Percentiles rank a stretch among this genome's conserved stretches.
These are phyloP conservation scores for Apeira syringaria DNA, from an alignment of 2,888 invertebrate genomes.

Conservation along the genomic window DNA sequence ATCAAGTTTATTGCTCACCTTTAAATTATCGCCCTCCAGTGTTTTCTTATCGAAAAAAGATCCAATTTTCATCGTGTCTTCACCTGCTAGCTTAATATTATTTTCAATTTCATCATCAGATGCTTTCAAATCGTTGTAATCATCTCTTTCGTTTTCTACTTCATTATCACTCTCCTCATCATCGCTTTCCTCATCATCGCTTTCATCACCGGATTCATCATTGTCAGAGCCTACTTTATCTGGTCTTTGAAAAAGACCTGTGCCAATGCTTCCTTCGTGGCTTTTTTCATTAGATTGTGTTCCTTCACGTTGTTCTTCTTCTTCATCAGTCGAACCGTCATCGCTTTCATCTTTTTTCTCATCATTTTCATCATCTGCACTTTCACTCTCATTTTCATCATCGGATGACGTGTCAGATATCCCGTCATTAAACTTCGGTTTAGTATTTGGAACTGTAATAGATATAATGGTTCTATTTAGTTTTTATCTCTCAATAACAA, in stretches of 20 bases:
- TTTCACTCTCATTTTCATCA: slow-evolving; percentile 45
- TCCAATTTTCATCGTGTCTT: slow-evolving; percentile 47
- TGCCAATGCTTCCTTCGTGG: slow-evolving; percentile 7
- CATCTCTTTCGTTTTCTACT: slow-evolving; percentile 27
- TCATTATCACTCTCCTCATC: slow-evolving; percentile 22
- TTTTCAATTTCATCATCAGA: slow-evolving; percentile 65
- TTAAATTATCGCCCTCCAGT: slow-evolving; percentile 62
- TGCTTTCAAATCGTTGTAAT: slow-evolving; percentile 77
- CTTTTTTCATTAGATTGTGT: slow-evolving; percentile 21
- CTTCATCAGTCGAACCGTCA: slow-evolving; percentile 24
- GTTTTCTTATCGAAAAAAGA: slow-evolving; percentile 61
- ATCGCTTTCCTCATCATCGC: slow-evolving; percentile 1
- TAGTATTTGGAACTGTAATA: slow-evolving; percentile 65
- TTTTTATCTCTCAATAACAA: too few relatives aligned
- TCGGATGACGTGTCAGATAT: slow-evolving; percentile 66
- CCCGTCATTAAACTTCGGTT: slow-evolving; percentile 66
- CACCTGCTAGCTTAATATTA: slow-evolving; percentile 42
- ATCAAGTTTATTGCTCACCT: slow-evolving; percentile 57
- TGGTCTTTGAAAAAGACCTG: slow-evolving; percentile 24
- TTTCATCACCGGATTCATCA: slow-evolving; percentile 1
- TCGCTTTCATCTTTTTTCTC: slow-evolving; percentile 38
- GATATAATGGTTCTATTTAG: too few relatives aligned
- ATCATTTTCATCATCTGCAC: slow-evolving; percentile 45
- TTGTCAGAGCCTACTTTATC: slow-evolving; percentile 1
- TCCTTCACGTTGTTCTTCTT: slow-evolving; percentile 3